Evolutionary conservation across 2,888 invertebrate species (phyloP).

Genomic region (Cyclophora punctaria): DNA sequence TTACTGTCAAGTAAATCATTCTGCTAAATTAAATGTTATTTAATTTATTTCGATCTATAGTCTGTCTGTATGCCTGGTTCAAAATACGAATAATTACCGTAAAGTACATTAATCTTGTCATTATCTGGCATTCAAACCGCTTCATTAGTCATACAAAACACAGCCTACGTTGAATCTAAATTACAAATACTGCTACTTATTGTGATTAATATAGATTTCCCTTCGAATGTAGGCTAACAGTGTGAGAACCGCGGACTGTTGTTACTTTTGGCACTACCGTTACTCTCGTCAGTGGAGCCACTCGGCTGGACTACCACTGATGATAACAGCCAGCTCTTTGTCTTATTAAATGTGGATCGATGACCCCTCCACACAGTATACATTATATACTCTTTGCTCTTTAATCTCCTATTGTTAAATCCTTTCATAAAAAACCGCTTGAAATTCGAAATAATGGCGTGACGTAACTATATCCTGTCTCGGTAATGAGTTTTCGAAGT

Average conservation of each 20-base stretch:
- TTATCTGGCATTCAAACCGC: too few species aligned
- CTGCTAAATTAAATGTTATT: too few species aligned
- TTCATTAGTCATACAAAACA: too few species aligned
- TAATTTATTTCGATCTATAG: too few species aligned
- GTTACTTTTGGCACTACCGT: constrained; percentile 10
- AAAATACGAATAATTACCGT: too few species aligned
- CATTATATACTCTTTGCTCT: background rate
- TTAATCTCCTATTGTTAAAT: background rate
- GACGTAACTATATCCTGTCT: constrained; percentile 3
- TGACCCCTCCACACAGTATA: constrained; percentile 8
- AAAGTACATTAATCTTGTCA: too few species aligned
- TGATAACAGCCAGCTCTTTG: constrained; percentile 14
- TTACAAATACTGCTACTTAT: too few species aligned
- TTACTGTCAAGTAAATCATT: too few species aligned
- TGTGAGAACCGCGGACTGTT: background rate
- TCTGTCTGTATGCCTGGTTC: too few species aligned
- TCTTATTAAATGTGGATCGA: constrained; percentile 15
- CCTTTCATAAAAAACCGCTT: background rate
- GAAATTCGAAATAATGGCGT: background rate
- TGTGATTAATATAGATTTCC: too few species aligned
- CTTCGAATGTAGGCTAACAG: too few species aligned
- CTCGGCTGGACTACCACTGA: constrained; percentile 2
- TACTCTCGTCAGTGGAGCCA: constrained; percentile 11
- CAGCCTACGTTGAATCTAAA: too few species aligned
- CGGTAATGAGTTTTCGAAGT: constrained; percentile 1